Base-by-base conservation (phyloP, 2,113 vertebrate genomes). In the Stigmatopora nigra region DNA sequence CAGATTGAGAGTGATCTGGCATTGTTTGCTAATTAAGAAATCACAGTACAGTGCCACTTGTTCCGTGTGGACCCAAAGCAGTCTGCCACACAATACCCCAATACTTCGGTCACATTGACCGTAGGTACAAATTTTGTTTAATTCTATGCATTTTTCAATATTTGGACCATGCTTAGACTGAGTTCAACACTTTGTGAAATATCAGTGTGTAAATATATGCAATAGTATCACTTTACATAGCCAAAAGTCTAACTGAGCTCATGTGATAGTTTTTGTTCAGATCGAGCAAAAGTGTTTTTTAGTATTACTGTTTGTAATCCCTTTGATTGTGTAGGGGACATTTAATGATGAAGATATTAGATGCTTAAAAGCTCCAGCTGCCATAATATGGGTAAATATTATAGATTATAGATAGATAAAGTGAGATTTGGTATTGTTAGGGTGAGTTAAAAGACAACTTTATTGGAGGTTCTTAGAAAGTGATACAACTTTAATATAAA, bases 1-100 rank as follows among this genome's bases (percentile, higher is more conserved):
- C 82, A 90, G 88, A 90, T 87, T 88, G 79, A 87, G 67, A 52
- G 77, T 71, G 76, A 86, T 89, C 64, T 80, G 86, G 72, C 79
- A 79, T 79, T 86, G 82, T 89, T 87, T 89, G 85, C 72, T 86
- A 81, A 88, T 86, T 86, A 87, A 76, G 84, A 83, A 36, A 64
- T 17, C 25, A 19, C 47, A 14, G 31, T 51, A 64, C 13, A 35
- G 46, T 77, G 73, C 82, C 44, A 67, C 73, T 82, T 75, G 57
- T 46, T 80, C 75, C 74, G 67, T 75, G 72, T 69, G 83, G 84
- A 80, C 83, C 58, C 0, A 65, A 64, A 20, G 25, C 77, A 79
- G 63, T 78, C 80, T 81, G 80, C 79, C 80, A 68, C 78, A 75
- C 77, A 63, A 55, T 59, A 76, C 77, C 72, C 22, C 68, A 75